Evolutionary conservation across 2,888 invertebrate species (phyloP).

Genomic region (Caenorhabditis auriculariae): DNA sequence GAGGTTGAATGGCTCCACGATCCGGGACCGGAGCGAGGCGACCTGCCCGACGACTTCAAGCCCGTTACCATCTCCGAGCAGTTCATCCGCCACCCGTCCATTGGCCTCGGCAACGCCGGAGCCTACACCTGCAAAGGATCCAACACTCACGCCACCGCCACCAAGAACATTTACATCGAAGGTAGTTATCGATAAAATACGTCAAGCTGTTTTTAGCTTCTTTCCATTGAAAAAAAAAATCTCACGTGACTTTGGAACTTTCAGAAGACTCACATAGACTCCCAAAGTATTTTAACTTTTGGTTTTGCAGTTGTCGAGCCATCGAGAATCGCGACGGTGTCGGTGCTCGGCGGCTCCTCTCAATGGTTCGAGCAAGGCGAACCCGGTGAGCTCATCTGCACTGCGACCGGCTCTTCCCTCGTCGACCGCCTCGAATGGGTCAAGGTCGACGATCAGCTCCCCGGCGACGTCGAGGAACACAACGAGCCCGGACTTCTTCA

Average conservation of each 20-base stretch:
- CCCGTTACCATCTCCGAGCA: conserved; percentile 63
- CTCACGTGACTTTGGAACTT: no score
- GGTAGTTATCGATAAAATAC: conserved; percentile 16
- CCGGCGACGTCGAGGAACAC: conserved; percentile 59
- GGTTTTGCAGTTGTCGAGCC: conserved; percentile 56
- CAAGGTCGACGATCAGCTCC: conserved; percentile 51
- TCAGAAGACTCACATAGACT: no score
- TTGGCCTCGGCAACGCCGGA: conserved; percentile 61
- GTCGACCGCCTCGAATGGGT: conserved; percentile 60
- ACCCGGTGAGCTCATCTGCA: conserved; percentile 55
- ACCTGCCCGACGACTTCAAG: conserved; percentile 61
- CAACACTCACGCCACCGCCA: conserved; percentile 62
- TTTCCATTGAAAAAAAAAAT: conserved; percentile 3
- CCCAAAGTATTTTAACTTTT: background rate
- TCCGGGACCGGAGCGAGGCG: conserved; percentile 59
- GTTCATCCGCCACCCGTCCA: conserved; percentile 58
- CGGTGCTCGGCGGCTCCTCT: conserved; percentile 56
- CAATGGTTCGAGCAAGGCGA: conserved; percentile 58
- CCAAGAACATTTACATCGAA: conserved; percentile 61
- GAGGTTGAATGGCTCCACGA: conserved; percentile 59
- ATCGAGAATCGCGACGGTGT: conserved; percentile 56
- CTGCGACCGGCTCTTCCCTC: conserved; percentile 56
- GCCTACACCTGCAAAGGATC: conserved; percentile 66
- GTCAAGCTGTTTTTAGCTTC: background rate
- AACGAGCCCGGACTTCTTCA: conserved; percentile 61